Evolutionary conservation across 2,797 vertebrate genomes (phyloP).

Genomic region (Rallus crepitans): DNA sequence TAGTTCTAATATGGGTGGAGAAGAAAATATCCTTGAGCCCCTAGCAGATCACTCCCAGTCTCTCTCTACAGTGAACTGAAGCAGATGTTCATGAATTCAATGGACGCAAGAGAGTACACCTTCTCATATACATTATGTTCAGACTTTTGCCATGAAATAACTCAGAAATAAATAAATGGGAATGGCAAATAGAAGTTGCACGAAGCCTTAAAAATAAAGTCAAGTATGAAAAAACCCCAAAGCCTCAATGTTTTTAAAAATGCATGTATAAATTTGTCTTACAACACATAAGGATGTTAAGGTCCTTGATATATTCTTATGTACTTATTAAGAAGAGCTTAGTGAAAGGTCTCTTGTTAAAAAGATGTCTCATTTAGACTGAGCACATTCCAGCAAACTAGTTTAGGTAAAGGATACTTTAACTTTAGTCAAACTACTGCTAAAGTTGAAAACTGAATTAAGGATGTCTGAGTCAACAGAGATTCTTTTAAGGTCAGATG

Average conservation of each 20-base stretch:
- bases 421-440: background rate
- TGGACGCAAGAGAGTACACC: background rate
- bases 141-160: background rate
- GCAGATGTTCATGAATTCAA: background rate
- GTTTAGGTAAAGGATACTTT: background rate
- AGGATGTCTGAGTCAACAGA: background rate
- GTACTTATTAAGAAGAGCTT: background rate
- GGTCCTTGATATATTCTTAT: background rate
- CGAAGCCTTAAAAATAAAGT: background rate
- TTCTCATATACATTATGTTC: background rate
- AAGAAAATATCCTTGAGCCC: background rate
- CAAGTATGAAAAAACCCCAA: background rate
- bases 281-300: background rate
- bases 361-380: background rate
- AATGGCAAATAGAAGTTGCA: background rate
- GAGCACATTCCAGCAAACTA: background rate
- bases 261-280: background rate
- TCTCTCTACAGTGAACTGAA: background rate
- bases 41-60: background rate
- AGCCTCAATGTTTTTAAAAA: background rate
- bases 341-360: background rate
- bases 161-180: background rate
- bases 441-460: constrained; percentile 17
- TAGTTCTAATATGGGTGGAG: background rate
- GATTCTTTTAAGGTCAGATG: constrained; percentile 29